A percentile compares a stretch with the other conserved stretches of the same genome.
These are phyloP conservation scores for Sporophila hypoxantha DNA, from an alignment of 2,113 vertebrate species.

Conservation along the genomic window DNA sequence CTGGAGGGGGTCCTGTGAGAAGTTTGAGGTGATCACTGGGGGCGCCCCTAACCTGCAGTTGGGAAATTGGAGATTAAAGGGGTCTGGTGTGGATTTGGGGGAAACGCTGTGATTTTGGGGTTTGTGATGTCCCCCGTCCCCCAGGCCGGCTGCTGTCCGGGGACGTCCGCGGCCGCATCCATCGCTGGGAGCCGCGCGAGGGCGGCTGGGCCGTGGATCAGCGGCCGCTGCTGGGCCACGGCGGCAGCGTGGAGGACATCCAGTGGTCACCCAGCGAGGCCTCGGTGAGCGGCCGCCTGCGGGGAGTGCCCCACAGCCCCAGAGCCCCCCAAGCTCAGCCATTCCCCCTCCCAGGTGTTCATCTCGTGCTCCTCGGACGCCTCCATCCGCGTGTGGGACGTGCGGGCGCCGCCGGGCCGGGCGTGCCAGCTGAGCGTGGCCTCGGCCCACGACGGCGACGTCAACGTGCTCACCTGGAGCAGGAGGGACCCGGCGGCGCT, in stretches of 20 bases:
- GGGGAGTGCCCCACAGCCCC: too few relatives aligned
- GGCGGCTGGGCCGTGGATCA: neutral
- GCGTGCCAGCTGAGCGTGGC: neutral
- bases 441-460: neutral
- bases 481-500: neutral
- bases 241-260: neutral
- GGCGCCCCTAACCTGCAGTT: too few relatives aligned
- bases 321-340: accelerated
- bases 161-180: neutral
- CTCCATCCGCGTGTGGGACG: neutral
- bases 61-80: too few relatives aligned
- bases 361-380: neutral
- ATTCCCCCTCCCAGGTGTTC: neutral
- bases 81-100: too few relatives aligned
- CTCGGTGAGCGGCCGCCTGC: too few relatives aligned
- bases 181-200: neutral
- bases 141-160: neutral
- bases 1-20: too few relatives aligned
- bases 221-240: neutral
- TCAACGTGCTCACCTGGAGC: neutral
- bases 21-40: too few relatives aligned
- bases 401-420: neutral
- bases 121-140: too few relatives aligned
- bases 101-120: neutral
- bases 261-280: neutral